Conservation (phyloP, 1,140 invertebrate species). For the Teleopsis dalmanni region DNA sequence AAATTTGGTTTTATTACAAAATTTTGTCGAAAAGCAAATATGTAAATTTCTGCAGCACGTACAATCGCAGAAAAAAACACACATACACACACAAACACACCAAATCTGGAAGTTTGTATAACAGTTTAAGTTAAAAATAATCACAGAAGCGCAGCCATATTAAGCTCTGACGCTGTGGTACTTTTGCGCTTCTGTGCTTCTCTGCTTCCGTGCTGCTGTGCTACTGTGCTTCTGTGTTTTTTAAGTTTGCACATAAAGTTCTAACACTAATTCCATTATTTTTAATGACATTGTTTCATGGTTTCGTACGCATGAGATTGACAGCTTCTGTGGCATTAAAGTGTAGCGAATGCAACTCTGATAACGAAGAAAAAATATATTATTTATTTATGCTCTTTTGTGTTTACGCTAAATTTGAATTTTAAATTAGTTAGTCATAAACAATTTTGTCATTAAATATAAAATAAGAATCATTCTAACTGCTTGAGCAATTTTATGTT, state of each 20-base stretch:
- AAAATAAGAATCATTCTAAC: background rate
- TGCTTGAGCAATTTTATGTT: background rate
- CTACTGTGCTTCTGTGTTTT: background rate
- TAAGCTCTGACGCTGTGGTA: background rate
- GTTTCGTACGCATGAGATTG: conserved; percentile 42
- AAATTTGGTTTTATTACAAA: too few relatives aligned
- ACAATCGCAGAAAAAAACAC: too few relatives aligned
- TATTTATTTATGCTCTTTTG: background rate
- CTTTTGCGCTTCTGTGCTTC: background rate
- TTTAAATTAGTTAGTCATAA: background rate
- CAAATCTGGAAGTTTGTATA: too few relatives aligned
- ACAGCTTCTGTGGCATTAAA: conserved; percentile 19
- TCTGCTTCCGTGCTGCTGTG: background rate
- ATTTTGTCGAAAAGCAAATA: too few relatives aligned
- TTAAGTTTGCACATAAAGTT: conserved; percentile 3
- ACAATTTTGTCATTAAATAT: background rate
- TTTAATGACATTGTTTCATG: conserved; percentile 24
- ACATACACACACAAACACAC: too few relatives aligned
- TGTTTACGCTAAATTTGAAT: background rate
- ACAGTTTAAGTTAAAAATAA: background rate
- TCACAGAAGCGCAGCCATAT: background rate
- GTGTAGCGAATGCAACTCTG: too few relatives aligned
- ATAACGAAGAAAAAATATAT: too few relatives aligned
- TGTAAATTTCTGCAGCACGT: too few relatives aligned
- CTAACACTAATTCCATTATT: too few relatives aligned